Conservation (phyloP, 2,113 vertebrate species). For the Sminthopsis crassicaudata region DNA sequence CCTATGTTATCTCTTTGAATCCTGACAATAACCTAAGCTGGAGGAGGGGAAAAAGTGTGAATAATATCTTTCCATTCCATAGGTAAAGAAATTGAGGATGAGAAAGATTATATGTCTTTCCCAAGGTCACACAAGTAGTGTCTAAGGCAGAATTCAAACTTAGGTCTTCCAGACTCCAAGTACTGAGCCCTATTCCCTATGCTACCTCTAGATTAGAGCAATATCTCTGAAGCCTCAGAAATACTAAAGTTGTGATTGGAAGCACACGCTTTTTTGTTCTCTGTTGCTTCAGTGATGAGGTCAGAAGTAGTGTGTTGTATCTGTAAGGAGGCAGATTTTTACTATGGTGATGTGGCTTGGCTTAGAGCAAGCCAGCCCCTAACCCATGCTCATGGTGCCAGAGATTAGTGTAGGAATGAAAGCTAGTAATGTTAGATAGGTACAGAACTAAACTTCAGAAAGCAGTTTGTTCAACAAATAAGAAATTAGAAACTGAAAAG, state of each 20-base stretch:
- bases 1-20: neutral
- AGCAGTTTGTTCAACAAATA: constrained; percentile 8
- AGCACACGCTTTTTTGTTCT: neutral
- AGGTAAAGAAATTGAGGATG: neutral
- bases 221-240: no score
- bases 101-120: neutral
- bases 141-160: neutral
- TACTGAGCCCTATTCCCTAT: no score
- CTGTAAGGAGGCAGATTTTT: neutral
- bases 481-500: constrained; percentile 15
- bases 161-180: neutral
- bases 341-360: neutral
- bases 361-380: neutral
- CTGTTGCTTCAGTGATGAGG: neutral
- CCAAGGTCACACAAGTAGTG: neutral
- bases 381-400: neutral
- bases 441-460: neutral
- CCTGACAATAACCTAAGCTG: neutral
- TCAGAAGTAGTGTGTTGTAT: neutral
- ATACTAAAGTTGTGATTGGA: neutral
- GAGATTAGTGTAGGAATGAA: neutral
- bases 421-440: neutral
- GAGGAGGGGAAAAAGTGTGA: neutral
- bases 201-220: neutral
- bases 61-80: neutral